A percentile compares a stretch with the other conserved stretches of the same genome.
phyloP scores from a whole-genome alignment of 2,797 vertebrate species.

The Sebastes oblongus region DNA sequence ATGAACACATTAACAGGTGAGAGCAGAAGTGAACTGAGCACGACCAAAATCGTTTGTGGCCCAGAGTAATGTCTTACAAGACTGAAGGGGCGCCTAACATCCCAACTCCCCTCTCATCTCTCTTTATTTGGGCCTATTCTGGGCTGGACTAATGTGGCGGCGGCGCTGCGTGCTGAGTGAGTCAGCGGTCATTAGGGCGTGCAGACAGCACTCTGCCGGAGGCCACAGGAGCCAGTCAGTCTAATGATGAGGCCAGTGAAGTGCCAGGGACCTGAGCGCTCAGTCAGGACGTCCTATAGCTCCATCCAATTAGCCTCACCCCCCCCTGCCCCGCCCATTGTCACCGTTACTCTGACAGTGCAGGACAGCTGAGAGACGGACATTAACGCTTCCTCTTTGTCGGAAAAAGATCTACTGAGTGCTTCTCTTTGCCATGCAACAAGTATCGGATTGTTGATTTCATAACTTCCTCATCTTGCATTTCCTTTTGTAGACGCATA shows the following conservation, averaged over 20 bases:
- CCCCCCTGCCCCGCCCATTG: slow-evolving; percentile 10
- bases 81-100: slow-evolving; percentile 40
- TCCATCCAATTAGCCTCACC: slow-evolving; percentile 57
- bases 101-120: slow-evolving; percentile 55
- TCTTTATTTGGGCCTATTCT: slow-evolving; percentile 71
- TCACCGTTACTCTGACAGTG: not conserved
- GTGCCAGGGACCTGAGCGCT: slow-evolving; percentile 51
- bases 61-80: slow-evolving; percentile 47
- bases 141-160: slow-evolving; percentile 65
- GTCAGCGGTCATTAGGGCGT: slow-evolving; percentile 75
- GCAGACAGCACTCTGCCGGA: slow-evolving; percentile 73
- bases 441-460: slow-evolving; percentile 3
- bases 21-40: not conserved
- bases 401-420: not conserved
- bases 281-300: slow-evolving; percentile 52
- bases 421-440: not conserved
- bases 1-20: not conserved
- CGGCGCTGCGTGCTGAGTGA: slow-evolving; percentile 64
- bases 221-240: slow-evolving; percentile 77
- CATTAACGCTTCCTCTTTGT: not conserved
- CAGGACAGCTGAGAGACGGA: slow-evolving; percentile 8
- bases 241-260: slow-evolving; percentile 70
- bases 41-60: not conserved
- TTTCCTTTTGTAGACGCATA: not conserved
- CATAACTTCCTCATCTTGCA: not conserved